A percentile compares a stretch with the other conserved stretches of the same genome.
Conservation (phyloP, 2,113 vertebrate genomes). For the Tragulus kanchil region DNA sequence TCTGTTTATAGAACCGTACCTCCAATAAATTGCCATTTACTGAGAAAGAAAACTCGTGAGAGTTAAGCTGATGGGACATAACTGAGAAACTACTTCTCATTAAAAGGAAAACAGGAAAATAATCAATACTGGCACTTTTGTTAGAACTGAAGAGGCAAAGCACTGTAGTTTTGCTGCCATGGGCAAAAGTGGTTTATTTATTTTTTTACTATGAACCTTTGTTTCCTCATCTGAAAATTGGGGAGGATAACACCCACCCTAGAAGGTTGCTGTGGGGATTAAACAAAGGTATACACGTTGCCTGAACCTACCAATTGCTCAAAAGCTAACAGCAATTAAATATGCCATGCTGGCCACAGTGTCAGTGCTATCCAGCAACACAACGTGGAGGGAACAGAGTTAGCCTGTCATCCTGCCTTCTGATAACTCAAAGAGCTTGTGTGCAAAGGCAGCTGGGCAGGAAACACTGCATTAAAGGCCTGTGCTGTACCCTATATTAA, state of each 20-base stretch:
- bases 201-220: constrained; percentile 48
- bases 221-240: constrained; percentile 42
- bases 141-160: background rate
- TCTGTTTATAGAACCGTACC: constrained; percentile 49
- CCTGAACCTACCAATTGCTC: background rate
- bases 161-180: background rate
- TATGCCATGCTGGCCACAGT: background rate
- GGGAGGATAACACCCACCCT: background rate
- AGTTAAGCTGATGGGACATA: constrained; percentile 50
- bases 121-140: constrained; percentile 45
- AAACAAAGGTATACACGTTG: background rate
- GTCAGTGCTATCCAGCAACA: background rate
- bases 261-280: background rate
- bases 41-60: constrained; percentile 42
- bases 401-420: background rate
- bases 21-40: constrained; percentile 71
- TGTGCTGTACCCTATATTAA: background rate
- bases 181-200: background rate
- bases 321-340: constrained; percentile 16
- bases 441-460: background rate
- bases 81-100: constrained; percentile 62
- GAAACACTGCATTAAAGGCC: background rate
- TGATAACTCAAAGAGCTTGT: constrained; percentile 10
- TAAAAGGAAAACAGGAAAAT: constrained; percentile 60
- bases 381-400: background rate